Conservation (phyloP, 2,113 vertebrate species). For the Motacilla tschutschensis region DNA sequence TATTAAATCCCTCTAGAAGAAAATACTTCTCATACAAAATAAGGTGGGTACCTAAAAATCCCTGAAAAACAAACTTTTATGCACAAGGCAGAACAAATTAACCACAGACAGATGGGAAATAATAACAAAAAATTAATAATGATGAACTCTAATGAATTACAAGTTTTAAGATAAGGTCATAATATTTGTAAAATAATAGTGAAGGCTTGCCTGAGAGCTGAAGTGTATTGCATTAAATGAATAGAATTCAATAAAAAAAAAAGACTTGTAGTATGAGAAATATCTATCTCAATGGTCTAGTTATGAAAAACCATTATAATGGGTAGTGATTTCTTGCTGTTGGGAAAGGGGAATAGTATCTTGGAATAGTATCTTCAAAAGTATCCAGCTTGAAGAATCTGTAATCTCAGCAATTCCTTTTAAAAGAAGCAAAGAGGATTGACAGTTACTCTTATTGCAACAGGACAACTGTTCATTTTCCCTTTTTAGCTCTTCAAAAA, state of each 20-base stretch:
- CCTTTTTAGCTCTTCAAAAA: neutral
- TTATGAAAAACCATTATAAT: neutral
- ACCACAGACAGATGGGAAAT: neutral
- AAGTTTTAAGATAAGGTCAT: neutral
- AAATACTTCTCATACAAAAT: neutral
- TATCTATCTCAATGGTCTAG: neutral
- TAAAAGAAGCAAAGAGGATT: neutral
- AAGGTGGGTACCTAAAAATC: neutral
- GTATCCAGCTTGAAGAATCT: neutral
- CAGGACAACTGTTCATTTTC: slow-evolving; percentile 1
- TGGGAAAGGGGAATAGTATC: neutral
- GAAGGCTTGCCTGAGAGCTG: neutral
- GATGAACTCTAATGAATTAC: neutral
- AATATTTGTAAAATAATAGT: neutral
- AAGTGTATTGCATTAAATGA: neutral
- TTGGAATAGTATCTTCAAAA: neutral
- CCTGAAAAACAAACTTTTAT: neutral
- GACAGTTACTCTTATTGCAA: neutral
- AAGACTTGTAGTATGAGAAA: neutral
- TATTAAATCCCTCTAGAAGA: neutral
- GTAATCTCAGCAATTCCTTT: neutral
- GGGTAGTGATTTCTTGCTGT: neutral
- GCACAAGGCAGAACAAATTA: neutral
- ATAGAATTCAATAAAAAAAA: neutral
- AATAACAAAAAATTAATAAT: neutral